Evolutionary conservation across 1,140 invertebrate species (phyloP).

Genomic region (Leptopilina clavipes): DNA sequence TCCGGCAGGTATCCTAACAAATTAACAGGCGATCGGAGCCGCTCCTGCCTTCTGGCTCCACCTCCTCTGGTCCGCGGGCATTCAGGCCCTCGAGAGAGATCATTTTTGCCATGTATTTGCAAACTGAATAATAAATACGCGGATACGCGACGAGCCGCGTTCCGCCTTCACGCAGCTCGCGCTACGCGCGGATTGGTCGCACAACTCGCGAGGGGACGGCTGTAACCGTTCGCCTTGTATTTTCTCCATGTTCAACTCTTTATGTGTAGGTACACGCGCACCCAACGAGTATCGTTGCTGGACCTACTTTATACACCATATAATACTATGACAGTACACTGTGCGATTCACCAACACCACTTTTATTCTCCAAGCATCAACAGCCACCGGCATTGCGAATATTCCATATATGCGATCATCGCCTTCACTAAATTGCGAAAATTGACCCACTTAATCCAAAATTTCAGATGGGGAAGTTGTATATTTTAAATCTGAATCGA

Average conservation of each 20-base stretch:
- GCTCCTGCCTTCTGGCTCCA: constrained; percentile 64
- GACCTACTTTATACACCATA: constrained; percentile 61
- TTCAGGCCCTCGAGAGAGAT: constrained; percentile 64
- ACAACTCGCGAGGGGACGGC: constrained; percentile 69
- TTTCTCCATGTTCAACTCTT: constrained; percentile 45
- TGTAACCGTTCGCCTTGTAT: constrained; percentile 64
- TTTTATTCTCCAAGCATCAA: not conserved
- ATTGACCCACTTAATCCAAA: no score
- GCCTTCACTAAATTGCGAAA: no score
- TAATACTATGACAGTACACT: constrained; percentile 46
- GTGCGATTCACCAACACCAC: constrained; percentile 48
- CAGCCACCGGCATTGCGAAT: not conserved
- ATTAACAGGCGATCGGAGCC: constrained; percentile 66
- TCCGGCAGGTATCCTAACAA: constrained; percentile 68
- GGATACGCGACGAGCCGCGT: constrained; percentile 70
- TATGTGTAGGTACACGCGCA: constrained; percentile 54
- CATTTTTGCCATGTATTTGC: constrained; percentile 75
- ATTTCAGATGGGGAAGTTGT: no score
- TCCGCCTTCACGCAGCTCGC: constrained; percentile 75
- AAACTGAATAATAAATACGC: constrained; percentile 76
- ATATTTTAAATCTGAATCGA: no score
- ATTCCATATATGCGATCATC: no score
- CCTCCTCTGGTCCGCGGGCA: constrained; percentile 53
- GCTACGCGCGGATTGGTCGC: constrained; percentile 72
- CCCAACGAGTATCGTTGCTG: constrained; percentile 41